Conservation (phyloP, 2,797 vertebrate species). For the Adelosebastes latens region DNA sequence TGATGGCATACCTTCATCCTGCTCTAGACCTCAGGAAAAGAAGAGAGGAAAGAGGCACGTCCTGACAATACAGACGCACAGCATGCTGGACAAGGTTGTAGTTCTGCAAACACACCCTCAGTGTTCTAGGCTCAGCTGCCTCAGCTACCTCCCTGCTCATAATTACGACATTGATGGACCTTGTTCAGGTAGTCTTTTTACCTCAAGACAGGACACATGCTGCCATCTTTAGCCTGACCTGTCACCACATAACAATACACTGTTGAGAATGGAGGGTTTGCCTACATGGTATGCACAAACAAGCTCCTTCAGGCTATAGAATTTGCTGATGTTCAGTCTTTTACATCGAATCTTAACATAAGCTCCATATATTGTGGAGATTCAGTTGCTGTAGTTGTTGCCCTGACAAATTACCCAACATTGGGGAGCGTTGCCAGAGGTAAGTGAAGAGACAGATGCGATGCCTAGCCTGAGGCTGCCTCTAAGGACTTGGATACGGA, state of each 20-base stretch:
- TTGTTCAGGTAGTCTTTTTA: neutral
- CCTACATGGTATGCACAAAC: neutral
- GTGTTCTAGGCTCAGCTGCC: neutral
- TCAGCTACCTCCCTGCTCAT: neutral
- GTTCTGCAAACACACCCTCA: neutral
- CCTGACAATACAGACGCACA: neutral
- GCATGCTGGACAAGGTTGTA: neutral
- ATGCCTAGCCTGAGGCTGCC: constrained; percentile 13
- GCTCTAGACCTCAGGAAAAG: neutral
- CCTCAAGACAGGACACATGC: neutral
- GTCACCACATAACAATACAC: neutral
- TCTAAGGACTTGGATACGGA: constrained; percentile 21
- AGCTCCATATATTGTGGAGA: neutral
- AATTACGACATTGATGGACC: neutral
- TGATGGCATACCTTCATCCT: constrained; percentile 2
- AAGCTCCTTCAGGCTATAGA: neutral
- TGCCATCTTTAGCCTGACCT: neutral
- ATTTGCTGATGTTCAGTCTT: neutral
- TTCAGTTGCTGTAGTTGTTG: neutral
- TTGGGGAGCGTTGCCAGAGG: constrained; percentile 12
- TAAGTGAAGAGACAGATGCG: constrained; percentile 40
- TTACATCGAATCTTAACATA: neutral
- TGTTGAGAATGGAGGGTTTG: neutral
- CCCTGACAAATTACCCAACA: constrained; percentile 16
- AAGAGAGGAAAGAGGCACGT: neutral